phyloP scores from a whole-genome alignment of 1,140 invertebrate species.

The Diabrotica virgifera region DNA sequence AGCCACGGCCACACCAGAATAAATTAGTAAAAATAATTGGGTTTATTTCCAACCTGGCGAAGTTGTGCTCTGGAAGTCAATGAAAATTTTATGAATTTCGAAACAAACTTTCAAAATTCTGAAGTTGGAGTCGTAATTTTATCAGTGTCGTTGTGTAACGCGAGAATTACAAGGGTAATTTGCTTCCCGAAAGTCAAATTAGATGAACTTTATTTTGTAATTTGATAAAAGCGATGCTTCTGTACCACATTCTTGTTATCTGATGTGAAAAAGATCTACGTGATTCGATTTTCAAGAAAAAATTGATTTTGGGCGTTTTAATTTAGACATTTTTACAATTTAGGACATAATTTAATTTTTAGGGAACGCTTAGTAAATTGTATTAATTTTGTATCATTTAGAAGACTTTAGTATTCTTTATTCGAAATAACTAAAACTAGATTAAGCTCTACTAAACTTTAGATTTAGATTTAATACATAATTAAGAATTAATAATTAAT shows the following conservation, averaged over 20 bases:
- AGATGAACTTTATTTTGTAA: slow-evolving; percentile 19
- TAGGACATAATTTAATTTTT: too few species aligned
- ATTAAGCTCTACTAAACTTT: too few species aligned
- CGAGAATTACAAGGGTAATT: slow-evolving; percentile 17
- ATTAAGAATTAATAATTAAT: neutral
- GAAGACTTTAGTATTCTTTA: too few species aligned
- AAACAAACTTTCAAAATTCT: slow-evolving; percentile 19
- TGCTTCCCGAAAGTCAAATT: slow-evolving; percentile 16
- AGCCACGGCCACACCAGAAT: too few species aligned
- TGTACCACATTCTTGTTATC: neutral
- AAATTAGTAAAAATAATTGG: neutral
- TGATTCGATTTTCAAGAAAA: too few species aligned
- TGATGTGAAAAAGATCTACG: neutral
- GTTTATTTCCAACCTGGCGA: neutral
- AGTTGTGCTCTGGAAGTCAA: neutral
- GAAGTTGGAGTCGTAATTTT: slow-evolving; percentile 13
- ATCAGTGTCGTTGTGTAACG: slow-evolving; percentile 17
- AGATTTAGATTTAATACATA: too few species aligned
- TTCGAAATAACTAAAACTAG: too few species aligned
- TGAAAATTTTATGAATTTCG: slow-evolving; percentile 20
- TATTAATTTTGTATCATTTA: too few species aligned
- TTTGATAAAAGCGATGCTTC: slow-evolving; percentile 11
- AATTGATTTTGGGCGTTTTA: too few species aligned
- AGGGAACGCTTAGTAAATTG: too few species aligned
- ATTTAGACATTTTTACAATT: too few species aligned